Evolutionary conservation across 2,888 invertebrate species (phyloP).

Genomic region (Dryococelus australis): DNA sequence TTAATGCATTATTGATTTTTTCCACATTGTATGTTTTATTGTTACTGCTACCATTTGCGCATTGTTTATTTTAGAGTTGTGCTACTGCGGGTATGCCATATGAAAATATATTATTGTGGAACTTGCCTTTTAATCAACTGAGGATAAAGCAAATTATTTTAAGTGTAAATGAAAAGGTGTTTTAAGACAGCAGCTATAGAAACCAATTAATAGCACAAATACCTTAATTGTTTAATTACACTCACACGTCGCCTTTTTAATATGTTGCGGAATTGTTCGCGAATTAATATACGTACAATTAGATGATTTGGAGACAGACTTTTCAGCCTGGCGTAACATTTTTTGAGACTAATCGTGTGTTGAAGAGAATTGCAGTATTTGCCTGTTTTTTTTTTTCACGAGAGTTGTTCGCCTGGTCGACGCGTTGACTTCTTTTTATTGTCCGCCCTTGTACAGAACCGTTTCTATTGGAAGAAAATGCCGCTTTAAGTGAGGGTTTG

Average conservation of each 20-base stretch:
- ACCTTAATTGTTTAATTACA: too few species aligned
- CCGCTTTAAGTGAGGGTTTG: background rate
- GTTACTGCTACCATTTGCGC: background rate
- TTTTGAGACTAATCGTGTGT: background rate
- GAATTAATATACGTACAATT: background rate
- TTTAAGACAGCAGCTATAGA: too few species aligned
- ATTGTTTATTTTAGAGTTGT: background rate
- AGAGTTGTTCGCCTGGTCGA: background rate
- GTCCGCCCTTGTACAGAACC: background rate
- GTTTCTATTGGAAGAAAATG: constrained; percentile 9
- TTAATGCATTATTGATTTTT: background rate
- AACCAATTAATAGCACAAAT: too few species aligned
- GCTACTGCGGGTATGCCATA: background rate
- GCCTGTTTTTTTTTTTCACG: background rate
- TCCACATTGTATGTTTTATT: background rate
- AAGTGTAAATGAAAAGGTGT: too few species aligned
- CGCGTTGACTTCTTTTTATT: background rate
- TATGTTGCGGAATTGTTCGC: background rate
- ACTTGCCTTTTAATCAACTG: background rate
- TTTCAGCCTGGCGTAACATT: background rate
- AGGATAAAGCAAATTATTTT: too few species aligned
- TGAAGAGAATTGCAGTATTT: background rate
- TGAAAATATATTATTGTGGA: background rate
- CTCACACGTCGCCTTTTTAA: too few species aligned
- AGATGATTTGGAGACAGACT: background rate